A percentile compares a stretch with the other conserved stretches of the same genome.
Conservation (phyloP, 2,888 invertebrate genomes). For the Dione vanillae region DNA sequence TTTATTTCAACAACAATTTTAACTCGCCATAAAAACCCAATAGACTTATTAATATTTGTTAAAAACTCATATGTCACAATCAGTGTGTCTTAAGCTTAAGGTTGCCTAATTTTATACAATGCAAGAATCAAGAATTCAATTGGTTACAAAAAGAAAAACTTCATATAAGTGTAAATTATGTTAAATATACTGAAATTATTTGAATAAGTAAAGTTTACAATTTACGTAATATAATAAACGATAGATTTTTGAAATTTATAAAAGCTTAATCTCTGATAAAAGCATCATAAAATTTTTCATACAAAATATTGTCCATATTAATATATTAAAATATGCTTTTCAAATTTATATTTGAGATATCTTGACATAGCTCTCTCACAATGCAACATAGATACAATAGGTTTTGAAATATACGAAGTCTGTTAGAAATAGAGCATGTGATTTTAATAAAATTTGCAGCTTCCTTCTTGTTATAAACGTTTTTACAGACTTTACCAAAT, state of each 20-base stretch:
- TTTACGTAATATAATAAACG: not conserved
- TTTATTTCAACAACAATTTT: no score
- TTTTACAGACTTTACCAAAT: not conserved
- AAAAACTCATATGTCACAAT: no score
- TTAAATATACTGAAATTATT: no score
- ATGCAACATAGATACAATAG: conserved; percentile 7
- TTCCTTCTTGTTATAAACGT: not conserved
- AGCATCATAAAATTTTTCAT: not conserved
- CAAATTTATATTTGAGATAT: conserved; percentile 9
- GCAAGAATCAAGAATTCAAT: no score
- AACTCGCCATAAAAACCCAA: no score
- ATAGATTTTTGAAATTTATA: not conserved
- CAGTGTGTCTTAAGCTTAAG: no score
- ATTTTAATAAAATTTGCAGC: conserved; percentile 20
- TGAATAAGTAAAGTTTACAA: no score
- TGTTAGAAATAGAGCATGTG: conserved; percentile 16
- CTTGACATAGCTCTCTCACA: conserved; percentile 19
- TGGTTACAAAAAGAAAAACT: no score
- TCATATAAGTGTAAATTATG: no score
- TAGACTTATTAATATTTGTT: no score
- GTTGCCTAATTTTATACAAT: no score
- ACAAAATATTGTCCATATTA: not conserved
- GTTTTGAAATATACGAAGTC: conserved; percentile 8
- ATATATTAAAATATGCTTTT: conserved; percentile 18
- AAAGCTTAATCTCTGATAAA: conserved; percentile 1